Evolutionary conservation across 92 coral and sea anemone species (phyloP), one percentile per base, ranked within the genome.

Genomic region (Palythoa grandis): DNA sequence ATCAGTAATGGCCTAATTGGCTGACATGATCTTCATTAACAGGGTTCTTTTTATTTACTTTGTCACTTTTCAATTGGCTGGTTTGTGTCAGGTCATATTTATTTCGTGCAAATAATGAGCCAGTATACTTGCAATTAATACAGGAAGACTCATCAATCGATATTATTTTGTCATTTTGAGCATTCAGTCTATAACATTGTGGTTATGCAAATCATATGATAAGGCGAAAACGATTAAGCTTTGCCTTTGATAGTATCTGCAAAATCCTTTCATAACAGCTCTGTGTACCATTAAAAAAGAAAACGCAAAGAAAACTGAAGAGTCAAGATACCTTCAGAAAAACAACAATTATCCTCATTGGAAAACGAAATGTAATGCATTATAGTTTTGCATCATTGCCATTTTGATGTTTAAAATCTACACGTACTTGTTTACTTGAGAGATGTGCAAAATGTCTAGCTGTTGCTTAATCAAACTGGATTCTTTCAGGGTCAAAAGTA

Each of bases 1-100:
- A 1, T 91, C 99, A 6, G 99, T 98, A n/a, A 97, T 97, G 99
- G 90, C 85, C 48, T 97, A 95, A 63, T 88, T 97, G 52, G 92
- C 99, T 16, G 91, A 92, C 7, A 97, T 97, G 91, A 92, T 90
- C 72, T 97, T 90, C 75, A 92, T 97, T 8, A 98, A 97, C 86
- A 92, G 99, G 93, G 99, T 97, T 67, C 29, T 95, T 72, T 70
- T 29, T 1, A 11, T 39, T 22, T 1, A 23, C 17, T 70, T 0
- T 70, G 8, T 23, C 15, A 25, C 24, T 35, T 29, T 14, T 63
- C 4, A 70, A 11, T 19, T 43, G 50, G 50, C 50, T 43, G 50
- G 9, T 43, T 43, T 43, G 7, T 43, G 50, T 43, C 50, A 1
- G 50, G 50, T 43, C 7, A 3, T 43, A 3, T 43, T 43, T 43